These are phyloP conservation scores for Misgurnus mizolepis DNA, from an alignment of 2,113 vertebrate genomes.

Conservation along the genomic window DNA sequence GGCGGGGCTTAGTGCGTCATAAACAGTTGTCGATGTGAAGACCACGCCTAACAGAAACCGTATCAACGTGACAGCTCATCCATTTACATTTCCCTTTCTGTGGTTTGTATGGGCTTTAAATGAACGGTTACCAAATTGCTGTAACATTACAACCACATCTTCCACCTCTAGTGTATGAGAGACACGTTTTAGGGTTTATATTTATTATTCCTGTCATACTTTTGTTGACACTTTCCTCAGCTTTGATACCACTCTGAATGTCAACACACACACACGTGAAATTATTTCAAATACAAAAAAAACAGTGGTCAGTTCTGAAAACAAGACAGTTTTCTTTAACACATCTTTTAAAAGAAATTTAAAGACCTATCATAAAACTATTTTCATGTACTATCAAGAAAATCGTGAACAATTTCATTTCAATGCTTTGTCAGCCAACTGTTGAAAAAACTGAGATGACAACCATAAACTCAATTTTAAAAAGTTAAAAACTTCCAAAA, in stretches of 20 bases:
- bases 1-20: conserved; percentile 17
- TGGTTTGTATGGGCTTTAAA: conserved; percentile 1
- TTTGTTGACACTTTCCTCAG: no score
- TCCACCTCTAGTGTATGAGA: not conserved
- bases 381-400: not conserved
- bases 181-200: not conserved
- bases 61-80: not conserved
- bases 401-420: not conserved
- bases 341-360: not conserved
- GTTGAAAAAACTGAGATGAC: not conserved
- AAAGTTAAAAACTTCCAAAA: not conserved
- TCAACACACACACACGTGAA: not conserved
- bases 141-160: not conserved
- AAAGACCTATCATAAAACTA: not conserved
- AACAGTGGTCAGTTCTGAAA: not conserved
- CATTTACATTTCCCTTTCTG: not conserved
- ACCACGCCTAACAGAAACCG: conserved; percentile 40
- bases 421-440: not conserved
- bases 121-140: not conserved
- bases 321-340: not conserved
- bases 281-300: not conserved
- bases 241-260: not conserved
- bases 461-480: not conserved
- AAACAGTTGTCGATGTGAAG: conserved; percentile 42
- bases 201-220: not conserved